Conservation (phyloP, 2,797 vertebrate genomes). For the Mus minutoides region DNA sequence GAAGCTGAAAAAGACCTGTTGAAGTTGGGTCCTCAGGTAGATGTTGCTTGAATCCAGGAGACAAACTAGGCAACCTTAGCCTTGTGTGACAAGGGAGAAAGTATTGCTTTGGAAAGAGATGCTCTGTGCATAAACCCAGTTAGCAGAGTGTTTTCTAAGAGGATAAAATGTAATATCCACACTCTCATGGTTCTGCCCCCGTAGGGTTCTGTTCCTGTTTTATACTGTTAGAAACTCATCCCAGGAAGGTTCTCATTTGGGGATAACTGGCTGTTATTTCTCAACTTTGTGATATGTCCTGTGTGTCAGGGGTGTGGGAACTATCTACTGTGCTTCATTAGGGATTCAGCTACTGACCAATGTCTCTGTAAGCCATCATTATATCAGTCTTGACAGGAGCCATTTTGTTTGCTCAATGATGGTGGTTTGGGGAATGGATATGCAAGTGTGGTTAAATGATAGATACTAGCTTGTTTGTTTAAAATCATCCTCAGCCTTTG, state of each 20-base stretch:
- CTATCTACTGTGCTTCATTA: background rate
- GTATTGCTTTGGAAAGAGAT: background rate
- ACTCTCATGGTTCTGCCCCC: background rate
- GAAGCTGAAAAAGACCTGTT: constrained; percentile 55
- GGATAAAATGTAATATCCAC: background rate
- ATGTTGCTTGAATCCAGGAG: constrained; percentile 46
- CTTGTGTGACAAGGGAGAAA: constrained; percentile 1
- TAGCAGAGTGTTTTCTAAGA: background rate
- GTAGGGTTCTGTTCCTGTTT: background rate
- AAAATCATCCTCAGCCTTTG: background rate
- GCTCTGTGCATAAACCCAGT: background rate
- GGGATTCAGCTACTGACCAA: background rate
- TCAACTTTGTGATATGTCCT: background rate
- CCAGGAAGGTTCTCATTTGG: background rate
- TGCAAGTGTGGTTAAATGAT: background rate
- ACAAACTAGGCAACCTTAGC: constrained; percentile 46
- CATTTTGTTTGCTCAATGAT: background rate
- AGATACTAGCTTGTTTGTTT: background rate
- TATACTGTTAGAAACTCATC: background rate
- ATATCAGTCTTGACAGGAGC: background rate
- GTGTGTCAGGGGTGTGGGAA: background rate
- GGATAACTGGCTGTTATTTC: background rate
- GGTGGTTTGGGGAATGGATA: background rate
- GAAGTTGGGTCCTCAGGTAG: constrained; percentile 57
- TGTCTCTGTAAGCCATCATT: background rate